A percentile compares a stretch with the other conserved stretches of the same genome.
phyloP scores from a whole-genome alignment of 2,113 vertebrate species.

The Brachionichthys hirsutus region DNA sequence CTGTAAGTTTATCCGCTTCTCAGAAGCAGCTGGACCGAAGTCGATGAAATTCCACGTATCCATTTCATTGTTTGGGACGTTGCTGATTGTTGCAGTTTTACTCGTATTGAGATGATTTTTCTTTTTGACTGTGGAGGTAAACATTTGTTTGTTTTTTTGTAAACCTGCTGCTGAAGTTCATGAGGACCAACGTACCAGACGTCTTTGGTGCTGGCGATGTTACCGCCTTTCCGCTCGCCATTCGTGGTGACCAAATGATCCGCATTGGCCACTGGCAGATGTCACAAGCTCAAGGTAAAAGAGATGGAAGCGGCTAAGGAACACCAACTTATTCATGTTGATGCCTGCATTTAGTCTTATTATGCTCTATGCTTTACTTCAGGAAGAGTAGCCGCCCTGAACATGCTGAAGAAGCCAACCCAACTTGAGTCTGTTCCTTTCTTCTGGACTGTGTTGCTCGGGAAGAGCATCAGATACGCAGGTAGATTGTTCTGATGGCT shows the following conservation, averaged over 20 bases:
- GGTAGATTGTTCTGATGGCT: constrained; percentile 66
- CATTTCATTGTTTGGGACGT: too few relatives aligned
- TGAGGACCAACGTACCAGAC: constrained; percentile 81
- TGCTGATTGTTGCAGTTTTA: too few relatives aligned
- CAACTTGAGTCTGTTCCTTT: constrained; percentile 81
- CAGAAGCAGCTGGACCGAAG: too few relatives aligned
- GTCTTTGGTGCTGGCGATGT: constrained; percentile 86
- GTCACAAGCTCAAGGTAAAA: constrained; percentile 84
- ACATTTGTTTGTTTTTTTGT: too few relatives aligned
- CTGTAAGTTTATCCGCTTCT: too few relatives aligned
- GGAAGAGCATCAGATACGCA: constrained; percentile 83
- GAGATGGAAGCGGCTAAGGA: neutral
- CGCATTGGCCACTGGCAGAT: constrained; percentile 87
- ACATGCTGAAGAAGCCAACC: constrained; percentile 79
- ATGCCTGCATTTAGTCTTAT: neutral
- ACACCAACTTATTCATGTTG: neutral
- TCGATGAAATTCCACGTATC: too few relatives aligned
- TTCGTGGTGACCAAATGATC: constrained; percentile 65
- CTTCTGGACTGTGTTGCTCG: constrained; percentile 85
- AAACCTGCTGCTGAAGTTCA: constrained; percentile 71
- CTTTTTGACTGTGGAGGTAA: too few relatives aligned
- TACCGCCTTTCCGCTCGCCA: constrained; percentile 81
- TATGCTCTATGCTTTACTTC: constrained; percentile 1
- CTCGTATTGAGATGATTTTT: too few relatives aligned
- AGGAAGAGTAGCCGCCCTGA: constrained; percentile 85